Evolutionary conservation across 2,888 invertebrate species (phyloP).

Genomic region (Odontothrips loti): DNA sequence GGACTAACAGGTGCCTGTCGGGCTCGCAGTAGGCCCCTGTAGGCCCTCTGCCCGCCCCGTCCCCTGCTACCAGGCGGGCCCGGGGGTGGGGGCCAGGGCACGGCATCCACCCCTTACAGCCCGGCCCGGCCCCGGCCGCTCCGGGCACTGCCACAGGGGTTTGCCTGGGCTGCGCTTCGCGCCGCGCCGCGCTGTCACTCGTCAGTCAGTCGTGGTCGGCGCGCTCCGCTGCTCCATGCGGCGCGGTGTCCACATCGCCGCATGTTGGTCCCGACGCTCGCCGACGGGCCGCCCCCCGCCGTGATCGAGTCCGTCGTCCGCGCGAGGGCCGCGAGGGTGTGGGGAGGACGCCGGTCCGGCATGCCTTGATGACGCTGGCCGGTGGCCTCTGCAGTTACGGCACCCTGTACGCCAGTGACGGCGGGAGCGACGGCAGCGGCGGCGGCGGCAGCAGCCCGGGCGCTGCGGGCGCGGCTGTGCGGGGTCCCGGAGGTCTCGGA

Average conservation of each 20-base stretch:
- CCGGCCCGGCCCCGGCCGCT: too few species aligned
- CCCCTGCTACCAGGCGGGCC: too few species aligned
- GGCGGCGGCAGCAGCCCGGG: background rate
- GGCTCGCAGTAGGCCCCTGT: too few species aligned
- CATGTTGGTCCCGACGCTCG: background rate
- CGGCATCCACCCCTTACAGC: too few species aligned
- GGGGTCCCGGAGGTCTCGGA: background rate
- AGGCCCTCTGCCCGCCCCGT: too few species aligned
- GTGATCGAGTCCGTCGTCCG: background rate
- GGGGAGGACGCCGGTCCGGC: background rate
- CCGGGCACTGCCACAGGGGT: too few species aligned
- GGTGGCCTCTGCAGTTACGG: background rate
- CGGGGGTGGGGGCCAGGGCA: too few species aligned
- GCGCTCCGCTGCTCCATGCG: background rate
- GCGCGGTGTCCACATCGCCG: background rate
- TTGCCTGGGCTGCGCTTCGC: too few species aligned
- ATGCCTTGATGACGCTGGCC: slow-evolving; percentile 9
- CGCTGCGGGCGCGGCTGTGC: background rate
- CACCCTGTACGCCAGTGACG: background rate
- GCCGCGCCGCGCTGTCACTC: too few species aligned
- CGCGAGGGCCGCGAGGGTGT: background rate
- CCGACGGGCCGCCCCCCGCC: background rate
- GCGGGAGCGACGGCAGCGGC: background rate
- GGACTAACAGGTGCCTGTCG: too few species aligned
- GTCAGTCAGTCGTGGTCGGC: background rate